Percentiles rank a stretch among this genome's conserved stretches.
These are phyloP conservation scores for Drosophila neocordata DNA, from an alignment of 1,140 invertebrate species.

Conservation along the genomic window DNA sequence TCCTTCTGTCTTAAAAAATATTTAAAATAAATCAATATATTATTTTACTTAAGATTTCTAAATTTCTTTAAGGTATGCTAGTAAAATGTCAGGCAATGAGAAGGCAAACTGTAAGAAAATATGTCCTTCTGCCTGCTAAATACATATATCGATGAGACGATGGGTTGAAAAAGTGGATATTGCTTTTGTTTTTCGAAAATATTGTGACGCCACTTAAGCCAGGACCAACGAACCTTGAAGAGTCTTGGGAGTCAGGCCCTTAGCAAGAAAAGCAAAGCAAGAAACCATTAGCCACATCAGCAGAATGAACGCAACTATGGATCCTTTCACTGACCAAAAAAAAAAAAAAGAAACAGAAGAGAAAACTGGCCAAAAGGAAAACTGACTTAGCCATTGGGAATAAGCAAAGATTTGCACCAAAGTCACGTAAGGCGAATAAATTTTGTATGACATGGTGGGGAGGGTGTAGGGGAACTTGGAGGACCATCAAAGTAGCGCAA, in stretches of 20 bases:
- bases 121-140: neutral
- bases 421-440: conserved; percentile 62
- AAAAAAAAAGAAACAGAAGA: neutral
- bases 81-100: no score
- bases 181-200: conserved; percentile 8
- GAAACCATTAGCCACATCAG: conserved; percentile 55
- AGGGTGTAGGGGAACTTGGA: neutral
- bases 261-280: conserved; percentile 15
- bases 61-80: no score
- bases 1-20: no score
- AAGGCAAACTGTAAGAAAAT: no score
- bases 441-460: conserved; percentile 43
- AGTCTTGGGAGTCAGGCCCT: conserved; percentile 8
- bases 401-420: conserved; percentile 46
- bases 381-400: conserved; percentile 34
- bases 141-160: neutral
- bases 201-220: conserved; percentile 6
- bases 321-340: neutral
- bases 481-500: conserved; percentile 47
- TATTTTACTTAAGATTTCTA: no score
- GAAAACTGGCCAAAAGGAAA: neutral
- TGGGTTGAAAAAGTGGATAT: neutral
- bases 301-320: conserved; percentile 35
- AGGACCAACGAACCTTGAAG: conserved; percentile 55
- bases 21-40: no score